A percentile compares a stretch with the other conserved stretches of the same genome.
phyloP scores from a whole-genome alignment of 1,140 invertebrate genomes.

The Lepidurus couesii region DNA sequence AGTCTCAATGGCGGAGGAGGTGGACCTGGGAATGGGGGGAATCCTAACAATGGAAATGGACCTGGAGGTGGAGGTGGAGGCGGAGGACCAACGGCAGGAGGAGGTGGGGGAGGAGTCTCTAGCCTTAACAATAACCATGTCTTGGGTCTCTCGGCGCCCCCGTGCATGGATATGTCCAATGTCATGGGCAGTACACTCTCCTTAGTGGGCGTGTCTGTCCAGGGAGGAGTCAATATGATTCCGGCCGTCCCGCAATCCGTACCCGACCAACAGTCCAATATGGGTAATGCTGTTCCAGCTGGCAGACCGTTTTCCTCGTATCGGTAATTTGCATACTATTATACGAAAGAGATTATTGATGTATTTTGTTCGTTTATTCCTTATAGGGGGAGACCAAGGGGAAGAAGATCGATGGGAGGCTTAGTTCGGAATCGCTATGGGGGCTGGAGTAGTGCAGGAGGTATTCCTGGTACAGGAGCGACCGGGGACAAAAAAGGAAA shows the following conservation, averaged over 20 bases:
- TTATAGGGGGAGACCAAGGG: slow-evolving; percentile 28
- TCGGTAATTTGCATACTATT: not conserved
- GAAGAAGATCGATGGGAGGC: slow-evolving; percentile 29
- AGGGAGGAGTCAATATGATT: not conserved
- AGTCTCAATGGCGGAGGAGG: not conserved
- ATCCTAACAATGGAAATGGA: not conserved
- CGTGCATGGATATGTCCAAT: not conserved
- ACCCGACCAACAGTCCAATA: not conserved
- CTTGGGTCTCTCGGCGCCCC: not conserved
- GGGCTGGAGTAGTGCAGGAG: slow-evolving; percentile 1
- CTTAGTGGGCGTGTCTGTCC: slow-evolving; percentile 10
- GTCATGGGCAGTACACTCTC: not conserved
- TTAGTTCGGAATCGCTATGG: slow-evolving; percentile 22
- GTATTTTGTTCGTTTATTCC: not conserved
- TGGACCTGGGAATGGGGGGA: not conserved
- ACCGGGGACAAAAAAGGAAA: slow-evolving; percentile 28
- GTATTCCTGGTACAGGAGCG: slow-evolving; percentile 19
- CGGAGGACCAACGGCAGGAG: not conserved
- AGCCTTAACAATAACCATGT: not conserved
- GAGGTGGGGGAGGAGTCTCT: not conserved
- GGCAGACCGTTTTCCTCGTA: not conserved
- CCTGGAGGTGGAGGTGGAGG: not conserved
- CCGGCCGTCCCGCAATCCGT: not conserved
- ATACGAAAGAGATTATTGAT: not conserved
- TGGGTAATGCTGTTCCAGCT: not conserved